phyloP scores from a whole-genome alignment of 2,888 invertebrate genomes.

The Eristalis pertinax region DNA sequence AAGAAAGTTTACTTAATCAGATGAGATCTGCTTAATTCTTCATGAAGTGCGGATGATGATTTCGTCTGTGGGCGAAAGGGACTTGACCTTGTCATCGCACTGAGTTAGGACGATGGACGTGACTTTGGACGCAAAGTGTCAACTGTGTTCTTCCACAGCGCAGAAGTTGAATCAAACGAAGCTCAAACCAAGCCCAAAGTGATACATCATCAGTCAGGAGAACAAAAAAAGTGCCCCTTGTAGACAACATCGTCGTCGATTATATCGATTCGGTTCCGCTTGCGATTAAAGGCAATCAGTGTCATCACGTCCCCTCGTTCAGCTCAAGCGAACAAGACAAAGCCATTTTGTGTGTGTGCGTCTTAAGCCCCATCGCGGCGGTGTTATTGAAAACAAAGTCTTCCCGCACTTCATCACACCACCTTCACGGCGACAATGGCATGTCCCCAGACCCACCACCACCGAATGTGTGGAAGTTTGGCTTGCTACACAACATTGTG shows the following conservation, averaged over 20 bases:
- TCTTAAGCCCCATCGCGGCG: background rate
- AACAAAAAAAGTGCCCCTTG: background rate
- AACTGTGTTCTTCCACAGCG: background rate
- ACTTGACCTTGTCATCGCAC: background rate
- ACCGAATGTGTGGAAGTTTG: background rate
- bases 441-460: background rate
- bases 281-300: background rate
- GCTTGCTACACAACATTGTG: background rate
- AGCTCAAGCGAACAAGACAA: background rate
- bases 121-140: background rate
- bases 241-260: background rate
- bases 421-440: too few species aligned
- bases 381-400: background rate
- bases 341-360: background rate
- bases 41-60: background rate
- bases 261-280: background rate
- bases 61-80: background rate
- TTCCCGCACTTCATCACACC: background rate
- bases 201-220: background rate
- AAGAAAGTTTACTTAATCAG: slow-evolving; percentile 21
- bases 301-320: background rate
- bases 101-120: background rate
- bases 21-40: slow-evolving; percentile 1
- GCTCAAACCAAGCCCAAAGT: background rate
- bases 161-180: too few species aligned